A percentile compares a stretch with the other conserved stretches of the same genome.
phyloP scores from a whole-genome alignment of 2,113 vertebrate genomes.

The Seriola aureovittata region DNA sequence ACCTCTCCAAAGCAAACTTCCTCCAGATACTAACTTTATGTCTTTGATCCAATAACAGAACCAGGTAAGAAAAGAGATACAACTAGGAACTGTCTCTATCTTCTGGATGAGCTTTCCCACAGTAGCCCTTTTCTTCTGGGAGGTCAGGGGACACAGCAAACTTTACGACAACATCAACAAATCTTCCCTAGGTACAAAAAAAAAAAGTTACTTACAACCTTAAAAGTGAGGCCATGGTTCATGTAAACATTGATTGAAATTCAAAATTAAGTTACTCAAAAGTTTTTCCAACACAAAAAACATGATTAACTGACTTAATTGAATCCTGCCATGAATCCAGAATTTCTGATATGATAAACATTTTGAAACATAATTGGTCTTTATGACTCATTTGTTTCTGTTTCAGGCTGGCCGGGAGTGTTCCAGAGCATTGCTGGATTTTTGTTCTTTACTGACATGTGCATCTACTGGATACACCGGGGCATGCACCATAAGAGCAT shows the following conservation, averaged over 20 bases:
- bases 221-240: background rate
- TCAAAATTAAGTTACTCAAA: background rate
- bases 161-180: constrained; percentile 88
- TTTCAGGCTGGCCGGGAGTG: constrained; percentile 88
- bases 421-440: constrained; percentile 91
- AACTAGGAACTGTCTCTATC: constrained; percentile 82
- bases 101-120: constrained; percentile 95
- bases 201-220: background rate
- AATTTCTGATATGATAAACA: background rate
- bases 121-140: constrained; percentile 89
- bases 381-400: constrained; percentile 2
- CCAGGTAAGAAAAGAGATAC: constrained; percentile 91
- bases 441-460: constrained; percentile 95
- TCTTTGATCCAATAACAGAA: constrained; percentile 82
- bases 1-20: background rate
- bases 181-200: constrained; percentile 86
- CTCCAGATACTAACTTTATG: background rate
- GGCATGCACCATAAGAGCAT: constrained; percentile 90
- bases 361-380: background rate
- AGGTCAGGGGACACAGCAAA: constrained; percentile 93
- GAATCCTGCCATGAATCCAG: background rate
- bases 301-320: too few species aligned
- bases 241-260: background rate
- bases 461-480: constrained; percentile 97
- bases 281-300: background rate